Conservation (phyloP, 2,888 invertebrate species). For the Drosophila incognita region DNA sequence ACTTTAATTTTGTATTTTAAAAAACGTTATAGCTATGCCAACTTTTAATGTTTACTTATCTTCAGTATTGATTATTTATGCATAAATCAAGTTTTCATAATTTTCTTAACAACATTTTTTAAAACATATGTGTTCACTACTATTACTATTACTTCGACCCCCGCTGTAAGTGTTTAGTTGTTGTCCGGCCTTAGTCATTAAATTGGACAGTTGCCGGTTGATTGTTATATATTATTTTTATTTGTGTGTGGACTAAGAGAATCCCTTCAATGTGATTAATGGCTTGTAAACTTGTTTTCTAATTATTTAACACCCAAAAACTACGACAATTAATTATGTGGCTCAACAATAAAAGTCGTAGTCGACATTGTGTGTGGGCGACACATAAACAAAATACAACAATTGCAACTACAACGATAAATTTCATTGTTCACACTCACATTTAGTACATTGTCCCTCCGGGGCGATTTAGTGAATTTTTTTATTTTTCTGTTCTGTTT, state of each 20-base stretch:
- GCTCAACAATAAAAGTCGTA: conserved; percentile 76
- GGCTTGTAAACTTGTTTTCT: conserved; percentile 79
- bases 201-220: conserved; percentile 26
- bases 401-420: conserved; percentile 75
- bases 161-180: conserved; percentile 2
- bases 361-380: conserved; percentile 71
- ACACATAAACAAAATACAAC: conserved; percentile 60
- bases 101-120: background rate
- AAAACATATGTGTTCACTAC: background rate
- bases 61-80: background rate
- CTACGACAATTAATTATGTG: conserved; percentile 81
- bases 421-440: conserved; percentile 74
- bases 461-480: conserved; percentile 56
- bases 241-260: conserved; percentile 13
- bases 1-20: background rate
- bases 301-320: conserved; percentile 81
- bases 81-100: background rate
- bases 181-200: conserved; percentile 35
- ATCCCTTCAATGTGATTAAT: conserved; percentile 74
- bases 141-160: background rate
- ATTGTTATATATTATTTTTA: conserved; percentile 4
- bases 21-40: background rate
- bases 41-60: background rate
- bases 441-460: conserved; percentile 34
- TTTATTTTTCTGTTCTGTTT: conserved; percentile 24